These are phyloP conservation scores for Taphrorychus bicolor DNA, from an alignment of 2,888 invertebrate species.

Conservation along the genomic window DNA sequence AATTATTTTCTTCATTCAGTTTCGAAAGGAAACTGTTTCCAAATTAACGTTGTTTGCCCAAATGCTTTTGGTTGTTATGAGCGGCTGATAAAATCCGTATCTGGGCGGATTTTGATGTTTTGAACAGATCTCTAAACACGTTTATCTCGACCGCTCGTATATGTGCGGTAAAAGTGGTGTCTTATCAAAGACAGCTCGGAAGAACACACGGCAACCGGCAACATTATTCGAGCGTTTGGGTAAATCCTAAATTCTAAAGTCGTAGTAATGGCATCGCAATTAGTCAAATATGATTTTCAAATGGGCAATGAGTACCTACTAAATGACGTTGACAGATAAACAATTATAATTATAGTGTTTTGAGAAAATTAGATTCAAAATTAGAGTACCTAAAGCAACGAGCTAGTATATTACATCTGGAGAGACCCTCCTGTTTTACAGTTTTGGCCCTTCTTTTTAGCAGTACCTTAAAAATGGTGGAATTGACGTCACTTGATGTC, in stretches of 20 bases:
- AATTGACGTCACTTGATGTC: too few relatives aligned
- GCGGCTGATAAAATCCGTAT: background rate
- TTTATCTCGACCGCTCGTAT: conserved; percentile 1
- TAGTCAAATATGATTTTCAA: too few relatives aligned
- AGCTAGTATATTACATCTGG: too few relatives aligned
- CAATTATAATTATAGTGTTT: too few relatives aligned
- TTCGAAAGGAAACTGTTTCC: background rate
- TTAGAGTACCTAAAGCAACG: too few relatives aligned
- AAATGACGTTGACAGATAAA: too few relatives aligned
- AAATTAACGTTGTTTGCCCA: background rate
- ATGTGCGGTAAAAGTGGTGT: conserved; percentile 13
- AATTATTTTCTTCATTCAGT: conserved; percentile 10
- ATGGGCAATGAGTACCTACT: too few relatives aligned
- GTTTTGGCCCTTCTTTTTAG: too few relatives aligned
- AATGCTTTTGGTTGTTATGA: background rate
- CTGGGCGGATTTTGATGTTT: background rate
- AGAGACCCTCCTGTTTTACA: too few relatives aligned
- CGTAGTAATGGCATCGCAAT: too few relatives aligned
- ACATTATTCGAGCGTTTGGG: conserved; percentile 7
- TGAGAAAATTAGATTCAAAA: too few relatives aligned
- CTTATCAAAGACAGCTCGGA: conserved; percentile 14
- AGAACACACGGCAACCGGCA: conserved; percentile 25
- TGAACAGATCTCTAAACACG: background rate
- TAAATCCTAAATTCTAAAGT: background rate
- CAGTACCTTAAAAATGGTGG: too few relatives aligned